These are phyloP conservation scores for Drosophila pseudoananassae DNA, from an alignment of 1,140 invertebrate genomes.

Conservation along the genomic window DNA sequence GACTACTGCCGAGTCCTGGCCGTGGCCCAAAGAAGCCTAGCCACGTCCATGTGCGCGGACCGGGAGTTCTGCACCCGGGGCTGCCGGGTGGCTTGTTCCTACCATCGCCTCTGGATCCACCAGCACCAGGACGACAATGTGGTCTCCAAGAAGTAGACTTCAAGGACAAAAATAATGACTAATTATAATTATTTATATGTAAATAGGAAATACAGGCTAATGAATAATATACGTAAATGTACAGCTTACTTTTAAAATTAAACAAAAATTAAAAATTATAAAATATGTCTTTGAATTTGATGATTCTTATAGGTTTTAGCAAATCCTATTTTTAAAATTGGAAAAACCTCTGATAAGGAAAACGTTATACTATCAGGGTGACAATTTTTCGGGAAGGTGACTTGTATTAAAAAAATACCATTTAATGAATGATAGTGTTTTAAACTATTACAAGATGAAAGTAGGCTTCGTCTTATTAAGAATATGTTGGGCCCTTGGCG, in stretches of 20 bases:
- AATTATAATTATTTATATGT: conserved; percentile 2
- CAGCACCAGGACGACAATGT: conserved; percentile 32
- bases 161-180: background rate
- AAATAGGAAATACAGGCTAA: conserved; percentile 5
- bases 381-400: no score
- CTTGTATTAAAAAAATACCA: no score
- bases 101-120: conserved; percentile 24
- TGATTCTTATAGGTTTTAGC: no score
- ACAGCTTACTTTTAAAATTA: background rate
- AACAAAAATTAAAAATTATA: background rate
- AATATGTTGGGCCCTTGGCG: no score
- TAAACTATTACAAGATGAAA: no score
- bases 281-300: no score
- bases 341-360: no score
- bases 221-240: background rate
- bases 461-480: no score
- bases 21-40: conserved; percentile 51
- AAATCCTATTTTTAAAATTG: background rate
- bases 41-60: conserved; percentile 69
- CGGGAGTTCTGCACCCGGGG: conserved; percentile 63
- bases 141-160: conserved; percentile 31
- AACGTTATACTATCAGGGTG: no score
- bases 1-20: conserved; percentile 70
- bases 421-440: no score
- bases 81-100: conserved; percentile 68